Base-by-base conservation (phyloP, 64 coral and sea anemone genomes). In the Montipora foliosa region DNA sequence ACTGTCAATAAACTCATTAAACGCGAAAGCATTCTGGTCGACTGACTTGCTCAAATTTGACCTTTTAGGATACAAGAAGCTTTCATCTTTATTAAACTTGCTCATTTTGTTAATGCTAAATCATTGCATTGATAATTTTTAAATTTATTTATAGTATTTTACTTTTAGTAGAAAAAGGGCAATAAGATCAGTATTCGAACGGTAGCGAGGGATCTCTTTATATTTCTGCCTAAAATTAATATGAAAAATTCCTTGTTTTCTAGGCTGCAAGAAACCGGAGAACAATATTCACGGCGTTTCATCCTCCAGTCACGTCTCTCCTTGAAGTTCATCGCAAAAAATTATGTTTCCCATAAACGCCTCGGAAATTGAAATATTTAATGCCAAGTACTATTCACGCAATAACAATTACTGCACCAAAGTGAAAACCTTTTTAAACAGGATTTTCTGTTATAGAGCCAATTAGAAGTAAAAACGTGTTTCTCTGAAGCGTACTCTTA, bases 401-500 rank as follows among this genome's bases (percentile, higher is more conserved):
- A 71, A 86, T 49, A 1, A 50, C 45, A 49, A 86, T 71, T 48
- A 50, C n/a, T 71, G 44, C 17, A 21, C 21, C 21, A 64, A 44
- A 24, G 24, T 8, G 22, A 58, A 29, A 25, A 20, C 17, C 58
- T 17, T 19, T 55, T 80, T 80, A 24, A 58, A 80, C n/a, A 24
- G 19, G 49, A 49, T n/a, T 79, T 79, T 80, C 17, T 22, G 21
- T 13, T 58, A 67, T 47, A 67, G 59, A 6, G 37, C 14, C 67
- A 84, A 67, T 84, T 84, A 84, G 10, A 60, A 67, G 29, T 24
- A 16, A 67, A 47, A 67, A 66, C 60, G 48, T 84, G 46, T 37
- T 29, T 84, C 57, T 71, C 66, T 57, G 53, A 57, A 57, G 11
- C 53, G 53, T 70, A 71, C 49, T 8, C 47, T 62, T 49, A 86